Base-by-base conservation (phyloP, 2,888 invertebrate species). In the Drosophila dives region DNA sequence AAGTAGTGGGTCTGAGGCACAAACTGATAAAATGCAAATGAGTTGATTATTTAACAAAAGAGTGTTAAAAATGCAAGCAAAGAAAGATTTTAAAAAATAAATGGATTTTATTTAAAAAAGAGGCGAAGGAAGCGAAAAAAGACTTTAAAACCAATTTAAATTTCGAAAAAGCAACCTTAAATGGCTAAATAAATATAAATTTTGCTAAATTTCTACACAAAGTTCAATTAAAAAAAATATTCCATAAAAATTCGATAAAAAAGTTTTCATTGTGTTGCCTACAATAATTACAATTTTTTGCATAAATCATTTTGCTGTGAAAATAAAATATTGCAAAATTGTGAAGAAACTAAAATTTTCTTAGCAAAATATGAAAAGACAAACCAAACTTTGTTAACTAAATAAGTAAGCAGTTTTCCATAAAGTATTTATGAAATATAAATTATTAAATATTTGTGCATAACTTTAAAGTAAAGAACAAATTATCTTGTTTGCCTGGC, bases 21-120 rank as follows among this genome's bases (percentile, higher is more conserved):
- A 45, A 58, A 23, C 50, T 42, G 48, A 72, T 72, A 64, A 62
- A 60, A 64, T 58, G 36, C 3, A 68, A 51, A 33, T 53, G 53
- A 26, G 45, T 11, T 33, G 36, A 32, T 49, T 23, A 17, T 10
- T 33, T 34, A 62, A 50, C 33, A 23, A 50, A 45, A 20, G n/a
- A 17, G 7, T 23, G 3, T 29, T n/a, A 23, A 15, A 15, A 12
- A 40, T 15, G 23, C 7, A n/a, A 32, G 10, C 3, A 15, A 26
- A 45, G 11, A n/a, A 36, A 26, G 17, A n/a, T 15, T 45, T 20
- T 15, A 7, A 20, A 20, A 23, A 45, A 23, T 8, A 45, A 8
- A 0, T 15, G 2, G 0, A 20, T 49, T 11, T 11, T 29, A 5
- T 2, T 12, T 2, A 10, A 23, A 54, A 50, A 33, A 23, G 6